These are phyloP conservation scores for Halictus ligatus DNA, from an alignment of 2,888 invertebrate genomes.

Conservation along the genomic window DNA sequence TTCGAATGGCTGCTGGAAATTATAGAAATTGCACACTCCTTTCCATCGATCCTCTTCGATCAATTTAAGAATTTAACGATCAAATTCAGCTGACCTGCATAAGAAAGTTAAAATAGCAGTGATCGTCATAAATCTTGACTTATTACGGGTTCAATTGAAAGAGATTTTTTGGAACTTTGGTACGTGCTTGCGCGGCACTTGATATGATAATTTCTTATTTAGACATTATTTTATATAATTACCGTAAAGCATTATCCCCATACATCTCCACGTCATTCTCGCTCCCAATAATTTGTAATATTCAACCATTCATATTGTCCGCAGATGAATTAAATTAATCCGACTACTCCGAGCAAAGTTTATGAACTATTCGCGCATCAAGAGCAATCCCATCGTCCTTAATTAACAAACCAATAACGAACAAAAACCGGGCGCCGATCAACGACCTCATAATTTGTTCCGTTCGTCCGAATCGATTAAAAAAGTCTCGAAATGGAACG, in stretches of 20 bases:
- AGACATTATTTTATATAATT: not conserved
- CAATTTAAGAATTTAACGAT: not conserved
- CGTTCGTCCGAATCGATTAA: not conserved
- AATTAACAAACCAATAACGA: not conserved
- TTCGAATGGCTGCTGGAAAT: not conserved
- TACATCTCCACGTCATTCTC: not conserved
- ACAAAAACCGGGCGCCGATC: not conserved
- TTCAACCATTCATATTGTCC: too few species aligned
- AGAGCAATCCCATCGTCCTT: not conserved
- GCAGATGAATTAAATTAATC: not conserved
- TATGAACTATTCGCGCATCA: not conserved
- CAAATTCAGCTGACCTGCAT: not conserved
- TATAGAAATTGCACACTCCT: not conserved
- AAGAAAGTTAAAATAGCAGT: too few species aligned
- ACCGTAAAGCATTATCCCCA: not conserved
- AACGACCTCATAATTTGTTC: not conserved
- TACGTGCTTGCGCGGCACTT: too few species aligned
- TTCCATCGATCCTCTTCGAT: not conserved
- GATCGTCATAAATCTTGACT: too few species aligned
- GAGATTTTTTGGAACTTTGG: not conserved
- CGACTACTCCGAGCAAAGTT: not conserved
- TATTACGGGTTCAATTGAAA: too few species aligned
- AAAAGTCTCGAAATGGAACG: not conserved
- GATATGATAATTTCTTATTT: not conserved
- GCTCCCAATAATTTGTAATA: not conserved